These are phyloP conservation scores for Himalopsyche kuldschensis DNA, from an alignment of 2,888 invertebrate genomes.

Conservation along the genomic window DNA sequence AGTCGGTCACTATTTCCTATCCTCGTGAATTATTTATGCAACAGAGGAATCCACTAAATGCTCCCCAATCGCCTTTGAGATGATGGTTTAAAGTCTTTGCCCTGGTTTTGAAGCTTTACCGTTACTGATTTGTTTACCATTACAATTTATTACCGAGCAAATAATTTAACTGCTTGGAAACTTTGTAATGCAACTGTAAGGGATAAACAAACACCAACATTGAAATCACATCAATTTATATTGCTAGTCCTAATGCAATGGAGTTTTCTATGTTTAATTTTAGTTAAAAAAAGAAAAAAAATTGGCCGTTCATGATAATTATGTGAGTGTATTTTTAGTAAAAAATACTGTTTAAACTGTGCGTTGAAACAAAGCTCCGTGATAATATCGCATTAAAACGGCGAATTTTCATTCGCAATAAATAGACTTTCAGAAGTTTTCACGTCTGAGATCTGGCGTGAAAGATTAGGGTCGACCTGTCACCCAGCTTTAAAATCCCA, in stretches of 20 bases:
- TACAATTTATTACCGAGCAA: neutral
- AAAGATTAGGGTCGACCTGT: constrained; percentile 32
- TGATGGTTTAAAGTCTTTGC: neutral
- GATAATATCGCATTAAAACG: neutral
- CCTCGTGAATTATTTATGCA: neutral
- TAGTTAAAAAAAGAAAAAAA: no score
- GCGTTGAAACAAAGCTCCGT: no score
- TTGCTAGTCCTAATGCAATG: no score
- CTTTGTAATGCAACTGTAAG: no score
- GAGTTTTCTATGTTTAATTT: no score
- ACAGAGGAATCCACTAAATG: neutral
- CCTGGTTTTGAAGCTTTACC: neutral
- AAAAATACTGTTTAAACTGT: no score
- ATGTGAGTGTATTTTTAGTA: no score
- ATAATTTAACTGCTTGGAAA: neutral
- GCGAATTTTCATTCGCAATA: neutral
- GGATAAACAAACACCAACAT: no score
- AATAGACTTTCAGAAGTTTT: neutral
- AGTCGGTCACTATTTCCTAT: constrained; percentile 9
- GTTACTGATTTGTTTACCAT: neutral
- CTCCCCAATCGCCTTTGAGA: neutral
- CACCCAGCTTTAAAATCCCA: constrained; percentile 15
- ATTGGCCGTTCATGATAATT: no score
- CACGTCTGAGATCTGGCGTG: constrained; percentile 19
- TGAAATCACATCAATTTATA: no score